Percentiles rank a stretch among this genome's conserved stretches.
Conservation (phyloP, 2,113 vertebrate genomes). For the Scomber scombrus region DNA sequence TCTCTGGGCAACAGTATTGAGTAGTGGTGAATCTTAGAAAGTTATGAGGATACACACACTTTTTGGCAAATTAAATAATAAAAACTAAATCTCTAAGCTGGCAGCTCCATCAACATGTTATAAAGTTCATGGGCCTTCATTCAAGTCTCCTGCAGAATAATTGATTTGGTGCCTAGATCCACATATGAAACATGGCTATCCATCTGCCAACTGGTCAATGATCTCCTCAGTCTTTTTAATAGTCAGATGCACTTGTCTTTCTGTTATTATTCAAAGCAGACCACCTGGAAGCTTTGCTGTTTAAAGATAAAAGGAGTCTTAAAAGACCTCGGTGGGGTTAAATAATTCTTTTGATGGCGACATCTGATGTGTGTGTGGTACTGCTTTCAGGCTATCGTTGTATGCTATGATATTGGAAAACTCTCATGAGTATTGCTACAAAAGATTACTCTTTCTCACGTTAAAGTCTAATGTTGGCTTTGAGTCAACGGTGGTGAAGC, state of each 20-base stretch:
- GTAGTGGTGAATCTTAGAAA: slow-evolving; percentile 17
- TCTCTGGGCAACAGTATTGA: slow-evolving; percentile 28
- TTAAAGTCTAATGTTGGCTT: slow-evolving; percentile 10
- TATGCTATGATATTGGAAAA: background rate
- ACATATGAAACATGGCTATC: slow-evolving; percentile 23
- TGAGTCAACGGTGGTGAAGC: background rate
- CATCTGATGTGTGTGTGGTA: background rate
- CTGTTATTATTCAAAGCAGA: slow-evolving; percentile 43
- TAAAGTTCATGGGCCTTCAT: slow-evolving; percentile 33
- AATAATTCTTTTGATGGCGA: slow-evolving; percentile 6
- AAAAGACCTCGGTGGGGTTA: slow-evolving; percentile 27
- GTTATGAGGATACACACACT: slow-evolving; percentile 27
- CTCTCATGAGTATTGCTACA: background rate
- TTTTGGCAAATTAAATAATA: slow-evolving; percentile 44
- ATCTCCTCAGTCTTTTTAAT: slow-evolving; percentile 6
- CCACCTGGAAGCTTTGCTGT: slow-evolving; percentile 39
- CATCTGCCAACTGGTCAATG: slow-evolving; percentile 31
- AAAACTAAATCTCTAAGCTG: slow-evolving; percentile 37
- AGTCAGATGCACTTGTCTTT: slow-evolving; percentile 13
- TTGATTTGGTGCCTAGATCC: slow-evolving; percentile 34
- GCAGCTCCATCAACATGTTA: slow-evolving; percentile 51
- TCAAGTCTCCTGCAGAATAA: slow-evolving; percentile 32
- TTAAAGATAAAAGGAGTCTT: slow-evolving; percentile 39
- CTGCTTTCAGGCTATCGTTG: slow-evolving; percentile 17
- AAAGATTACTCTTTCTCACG: background rate